A percentile compares a stretch with the other conserved stretches of the same genome.
Conservation (phyloP, 2,113 vertebrate genomes). For the Dicrurus megarhynchus region DNA sequence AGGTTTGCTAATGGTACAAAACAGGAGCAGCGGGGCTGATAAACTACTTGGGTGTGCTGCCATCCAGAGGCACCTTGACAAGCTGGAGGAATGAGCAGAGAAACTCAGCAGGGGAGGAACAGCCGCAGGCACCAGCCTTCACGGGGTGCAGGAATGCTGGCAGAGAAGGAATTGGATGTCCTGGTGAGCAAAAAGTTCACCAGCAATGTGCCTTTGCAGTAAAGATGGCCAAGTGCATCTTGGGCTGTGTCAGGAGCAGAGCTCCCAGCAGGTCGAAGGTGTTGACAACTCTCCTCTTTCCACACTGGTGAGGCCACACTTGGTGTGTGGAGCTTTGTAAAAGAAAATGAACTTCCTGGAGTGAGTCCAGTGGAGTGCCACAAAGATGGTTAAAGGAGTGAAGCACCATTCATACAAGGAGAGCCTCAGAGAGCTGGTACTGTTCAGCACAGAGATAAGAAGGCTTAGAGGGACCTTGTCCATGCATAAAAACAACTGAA, state of each 20-base stretch:
- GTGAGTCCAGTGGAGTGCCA: not conserved
- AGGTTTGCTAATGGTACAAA: not conserved
- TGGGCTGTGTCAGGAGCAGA: not conserved
- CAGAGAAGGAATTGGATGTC: not conserved
- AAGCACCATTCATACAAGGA: not conserved
- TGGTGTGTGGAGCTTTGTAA: rapidly evolving
- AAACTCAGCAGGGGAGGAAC: not conserved
- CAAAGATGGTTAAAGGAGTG: not conserved
- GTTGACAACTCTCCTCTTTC: not conserved
- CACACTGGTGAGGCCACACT: not conserved
- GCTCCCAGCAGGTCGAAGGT: not conserved
- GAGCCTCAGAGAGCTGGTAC: not conserved
- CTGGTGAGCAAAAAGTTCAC: not conserved
- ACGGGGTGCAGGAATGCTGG: not conserved
- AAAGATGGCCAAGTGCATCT: not conserved
- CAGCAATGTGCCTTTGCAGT: not conserved
- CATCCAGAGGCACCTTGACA: not conserved
- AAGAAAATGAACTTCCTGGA: not conserved
- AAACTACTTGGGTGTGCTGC: not conserved
- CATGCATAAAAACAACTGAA: not conserved
- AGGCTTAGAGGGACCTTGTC: not conserved
- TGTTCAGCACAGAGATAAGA: rapidly evolving
- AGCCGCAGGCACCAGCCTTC: rapidly evolving
- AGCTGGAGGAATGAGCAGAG: not conserved
- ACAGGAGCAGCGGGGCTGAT: not conserved